Percentiles rank a stretch among this genome's conserved stretches.
Evolutionary conservation across 1,140 invertebrate species (phyloP).

Genomic region (Cecropterus lyciades): DNA sequence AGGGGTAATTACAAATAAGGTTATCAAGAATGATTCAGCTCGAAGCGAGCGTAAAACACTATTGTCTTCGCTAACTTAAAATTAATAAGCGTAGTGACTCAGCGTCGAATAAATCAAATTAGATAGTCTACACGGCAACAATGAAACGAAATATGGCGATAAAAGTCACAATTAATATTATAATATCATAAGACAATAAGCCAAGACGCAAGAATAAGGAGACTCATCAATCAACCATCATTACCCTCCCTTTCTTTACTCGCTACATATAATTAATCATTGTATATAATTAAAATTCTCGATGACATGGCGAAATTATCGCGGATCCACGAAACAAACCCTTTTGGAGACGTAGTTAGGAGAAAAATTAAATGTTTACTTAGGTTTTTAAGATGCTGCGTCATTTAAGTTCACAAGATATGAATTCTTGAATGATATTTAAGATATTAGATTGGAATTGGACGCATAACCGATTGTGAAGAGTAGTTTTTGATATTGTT

Average conservation of each 20-base stretch:
- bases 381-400: constrained; percentile 5
- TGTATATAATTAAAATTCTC: constrained; percentile 80
- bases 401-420: constrained; percentile 2
- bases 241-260: constrained; percentile 56
- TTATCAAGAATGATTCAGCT: constrained; percentile 58
- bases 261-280: constrained; percentile 81
- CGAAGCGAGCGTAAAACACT: constrained; percentile 46
- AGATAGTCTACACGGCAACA: constrained; percentile 65
- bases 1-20: constrained; percentile 39
- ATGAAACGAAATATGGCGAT: constrained; percentile 74
- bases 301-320: constrained; percentile 76
- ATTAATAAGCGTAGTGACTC: constrained; percentile 77
- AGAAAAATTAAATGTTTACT: constrained; percentile 26
- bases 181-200: constrained; percentile 61
- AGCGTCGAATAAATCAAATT: constrained; percentile 74
- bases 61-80: constrained; percentile 67
- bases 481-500: too few relatives aligned
- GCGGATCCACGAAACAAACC: constrained; percentile 47
- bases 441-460: too few relatives aligned
- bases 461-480: too few relatives aligned
- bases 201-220: constrained; percentile 55
- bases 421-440: not conserved
- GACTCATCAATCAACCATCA: constrained; percentile 75
- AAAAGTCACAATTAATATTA: constrained; percentile 74
- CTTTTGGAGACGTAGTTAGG: constrained; percentile 28